A percentile compares a stretch with the other conserved stretches of the same genome.
These are phyloP conservation scores for Cacoxenus indagator DNA, from an alignment of 2,888 invertebrate genomes.

Conservation along the genomic window DNA sequence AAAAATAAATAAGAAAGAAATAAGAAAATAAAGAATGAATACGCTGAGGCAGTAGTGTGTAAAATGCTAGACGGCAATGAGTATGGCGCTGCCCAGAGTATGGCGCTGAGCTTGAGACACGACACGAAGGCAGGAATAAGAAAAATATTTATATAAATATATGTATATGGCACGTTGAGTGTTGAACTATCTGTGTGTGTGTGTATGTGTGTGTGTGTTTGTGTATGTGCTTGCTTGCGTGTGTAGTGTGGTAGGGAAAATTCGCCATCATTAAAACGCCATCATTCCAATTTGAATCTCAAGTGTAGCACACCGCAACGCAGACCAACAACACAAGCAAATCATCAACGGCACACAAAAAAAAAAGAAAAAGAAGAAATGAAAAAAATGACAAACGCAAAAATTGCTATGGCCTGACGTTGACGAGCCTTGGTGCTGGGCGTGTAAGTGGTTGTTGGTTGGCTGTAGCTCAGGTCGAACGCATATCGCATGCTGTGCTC, in stretches of 20 bases:
- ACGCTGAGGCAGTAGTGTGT: conserved; percentile 18
- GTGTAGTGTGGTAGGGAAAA: conserved; percentile 17
- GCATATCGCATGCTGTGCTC: not conserved
- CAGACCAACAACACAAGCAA: conserved; percentile 3
- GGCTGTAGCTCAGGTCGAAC: not conserved
- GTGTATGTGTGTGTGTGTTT: not conserved
- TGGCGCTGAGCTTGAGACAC: not conserved
- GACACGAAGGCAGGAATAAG: too few relatives aligned
- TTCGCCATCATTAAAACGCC: conserved; percentile 65
- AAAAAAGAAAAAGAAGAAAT: too few relatives aligned
- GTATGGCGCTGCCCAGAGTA: too few relatives aligned
- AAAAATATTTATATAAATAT: too few relatives aligned
- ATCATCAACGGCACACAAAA: conserved; percentile 3
- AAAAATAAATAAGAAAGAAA: conserved; percentile 23
- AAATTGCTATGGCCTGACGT: conserved; percentile 23
- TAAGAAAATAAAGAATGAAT: too few relatives aligned
- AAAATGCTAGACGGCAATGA: not conserved
- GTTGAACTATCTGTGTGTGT: conserved; percentile 1
- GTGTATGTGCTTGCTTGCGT: conserved; percentile 10
- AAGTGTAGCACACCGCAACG: conserved; percentile 35
- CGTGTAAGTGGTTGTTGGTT: not conserved
- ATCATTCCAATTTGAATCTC: conserved; percentile 62
- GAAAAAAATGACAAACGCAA: conserved; percentile 25
- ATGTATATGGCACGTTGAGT: not conserved
- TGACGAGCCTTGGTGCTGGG: not conserved